Conservation (phyloP, 1,140 invertebrate species). For the Campoletis sonorensis region DNA sequence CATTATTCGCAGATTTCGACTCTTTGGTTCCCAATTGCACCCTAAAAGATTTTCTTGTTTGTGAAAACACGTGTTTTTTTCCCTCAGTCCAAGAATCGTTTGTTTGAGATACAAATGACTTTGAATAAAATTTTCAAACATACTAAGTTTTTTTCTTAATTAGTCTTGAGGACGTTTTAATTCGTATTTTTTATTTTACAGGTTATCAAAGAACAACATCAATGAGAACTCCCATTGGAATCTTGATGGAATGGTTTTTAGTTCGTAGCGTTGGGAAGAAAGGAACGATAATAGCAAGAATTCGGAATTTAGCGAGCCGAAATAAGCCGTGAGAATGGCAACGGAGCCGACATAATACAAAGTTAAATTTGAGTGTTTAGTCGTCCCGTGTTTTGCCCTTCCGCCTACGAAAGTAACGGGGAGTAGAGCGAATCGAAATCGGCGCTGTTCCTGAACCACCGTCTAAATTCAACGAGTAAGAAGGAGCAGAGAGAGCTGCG, state of each 20-base stretch:
- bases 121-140: no score
- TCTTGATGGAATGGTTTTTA: neutral
- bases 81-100: no score
- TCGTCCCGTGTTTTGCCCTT: neutral
- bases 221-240: neutral
- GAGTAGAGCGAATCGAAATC: constrained; percentile 65
- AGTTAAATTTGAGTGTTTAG: constrained; percentile 61
- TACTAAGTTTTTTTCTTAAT: no score
- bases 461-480: constrained; percentile 19
- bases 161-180: no score
- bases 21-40: no score
- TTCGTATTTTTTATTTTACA: no score
- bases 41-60: no score
- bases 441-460: constrained; percentile 54
- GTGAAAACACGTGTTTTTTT: no score
- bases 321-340: neutral
- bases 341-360: neutral
- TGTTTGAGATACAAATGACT: no score
- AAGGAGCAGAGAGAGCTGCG: neutral
- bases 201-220: neutral
- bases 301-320: neutral
- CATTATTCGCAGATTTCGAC: no score
- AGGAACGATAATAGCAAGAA: neutral
- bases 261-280: neutral
- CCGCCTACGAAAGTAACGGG: constrained; percentile 65